Evolutionary conservation across 2,797 vertebrate genomes (phyloP).

Genomic region (Rhodeus uyekii): DNA sequence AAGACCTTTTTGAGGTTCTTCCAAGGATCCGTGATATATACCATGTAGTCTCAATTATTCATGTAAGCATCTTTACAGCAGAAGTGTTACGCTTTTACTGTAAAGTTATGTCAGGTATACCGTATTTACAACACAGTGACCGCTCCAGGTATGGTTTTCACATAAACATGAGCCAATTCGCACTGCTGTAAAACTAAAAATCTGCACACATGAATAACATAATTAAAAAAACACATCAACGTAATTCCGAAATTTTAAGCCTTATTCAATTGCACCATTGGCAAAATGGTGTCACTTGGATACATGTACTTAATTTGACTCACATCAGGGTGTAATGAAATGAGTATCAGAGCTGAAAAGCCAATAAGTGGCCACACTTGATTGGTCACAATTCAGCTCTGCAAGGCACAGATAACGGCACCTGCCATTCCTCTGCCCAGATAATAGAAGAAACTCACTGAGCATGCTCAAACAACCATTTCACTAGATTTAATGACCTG

Average conservation of each 20-base stretch:
- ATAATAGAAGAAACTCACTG: slow-evolving; percentile 4
- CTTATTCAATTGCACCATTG: background rate
- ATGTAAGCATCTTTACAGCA: background rate
- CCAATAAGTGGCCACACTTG: slow-evolving; percentile 35
- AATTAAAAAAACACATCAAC: background rate
- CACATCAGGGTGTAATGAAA: slow-evolving; percentile 12
- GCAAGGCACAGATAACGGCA: slow-evolving; percentile 59
- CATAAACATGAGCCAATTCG: background rate
- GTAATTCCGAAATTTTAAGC: background rate
- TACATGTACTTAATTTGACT: slow-evolving; percentile 63
- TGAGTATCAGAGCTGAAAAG: background rate
- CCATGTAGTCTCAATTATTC: slow-evolving; percentile 5
- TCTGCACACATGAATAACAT: background rate
- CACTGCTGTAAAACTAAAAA: background rate
- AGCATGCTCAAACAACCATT: slow-evolving; percentile 28
- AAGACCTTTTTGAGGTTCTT: background rate
- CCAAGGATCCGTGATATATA: background rate
- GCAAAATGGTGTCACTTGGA: slow-evolving; percentile 48
- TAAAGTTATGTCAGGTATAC: background rate
- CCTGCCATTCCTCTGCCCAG: slow-evolving; percentile 48
- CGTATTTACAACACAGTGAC: background rate
- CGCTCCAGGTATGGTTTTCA: background rate
- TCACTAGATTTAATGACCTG: background rate
- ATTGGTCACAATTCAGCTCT: slow-evolving; percentile 45
- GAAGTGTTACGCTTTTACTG: background rate